phyloP scores from a whole-genome alignment of 2,797 vertebrate species.

The Fistularia commersonii region DNA sequence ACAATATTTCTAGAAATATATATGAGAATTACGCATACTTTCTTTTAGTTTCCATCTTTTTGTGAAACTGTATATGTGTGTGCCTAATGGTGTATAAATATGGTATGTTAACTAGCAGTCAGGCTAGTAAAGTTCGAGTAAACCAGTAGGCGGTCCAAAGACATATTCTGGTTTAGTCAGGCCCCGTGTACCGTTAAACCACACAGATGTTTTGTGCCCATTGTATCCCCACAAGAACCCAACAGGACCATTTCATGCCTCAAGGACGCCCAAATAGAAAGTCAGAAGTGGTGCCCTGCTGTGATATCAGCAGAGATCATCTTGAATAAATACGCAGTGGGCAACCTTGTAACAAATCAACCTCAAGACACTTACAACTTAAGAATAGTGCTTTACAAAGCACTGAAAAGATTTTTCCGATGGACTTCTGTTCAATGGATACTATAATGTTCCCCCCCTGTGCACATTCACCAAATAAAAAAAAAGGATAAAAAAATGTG shows the following conservation, averaged over 20 bases:
- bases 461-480: too few species aligned
- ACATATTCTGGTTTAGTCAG: slow-evolving; percentile 57
- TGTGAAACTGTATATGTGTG: neutral
- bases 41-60: too few species aligned
- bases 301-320: slow-evolving; percentile 51
- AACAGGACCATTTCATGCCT: slow-evolving; percentile 63
- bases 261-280: slow-evolving; percentile 54
- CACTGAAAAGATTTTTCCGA: too few species aligned
- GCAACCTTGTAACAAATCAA: slow-evolving; percentile 63
- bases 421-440: too few species aligned
- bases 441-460: too few species aligned
- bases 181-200: slow-evolving; percentile 46
- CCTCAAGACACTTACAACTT: slow-evolving; percentile 45
- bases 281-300: slow-evolving; percentile 50
- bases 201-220: slow-evolving; percentile 60
- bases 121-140: slow-evolving; percentile 52
- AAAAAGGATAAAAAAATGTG: too few species aligned
- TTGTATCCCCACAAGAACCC: slow-evolving; percentile 53
- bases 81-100: slow-evolving; percentile 35
- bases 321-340: slow-evolving; percentile 49
- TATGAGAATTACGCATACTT: too few species aligned
- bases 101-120: slow-evolving; percentile 38
- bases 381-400: slow-evolving; percentile 11
- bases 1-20: neutral
- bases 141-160: slow-evolving; percentile 51